Conservation (phyloP, 2,888 invertebrate genomes). For the Mythimna loreyi region DNA sequence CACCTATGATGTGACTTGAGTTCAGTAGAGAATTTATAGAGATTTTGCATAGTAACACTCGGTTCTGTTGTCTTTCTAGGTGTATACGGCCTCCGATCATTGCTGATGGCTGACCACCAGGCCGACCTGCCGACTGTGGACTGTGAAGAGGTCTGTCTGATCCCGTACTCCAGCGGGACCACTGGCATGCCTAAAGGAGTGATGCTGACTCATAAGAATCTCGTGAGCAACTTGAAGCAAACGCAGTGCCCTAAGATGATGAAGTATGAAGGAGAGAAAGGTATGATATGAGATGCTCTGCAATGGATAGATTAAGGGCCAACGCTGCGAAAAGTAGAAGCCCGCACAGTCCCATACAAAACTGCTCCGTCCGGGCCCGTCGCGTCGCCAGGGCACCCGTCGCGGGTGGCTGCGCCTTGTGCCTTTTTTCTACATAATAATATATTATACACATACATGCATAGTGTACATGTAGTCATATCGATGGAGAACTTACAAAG, state of each 20-base stretch:
- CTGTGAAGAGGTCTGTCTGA: slow-evolving; percentile 88
- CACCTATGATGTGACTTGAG: too few species aligned
- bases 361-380: too few species aligned
- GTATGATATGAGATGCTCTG: slow-evolving; percentile 55
- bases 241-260: slow-evolving; percentile 83
- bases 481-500: too few species aligned
- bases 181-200: slow-evolving; percentile 96
- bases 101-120: slow-evolving; percentile 84
- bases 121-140: slow-evolving; percentile 85
- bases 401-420: too few species aligned
- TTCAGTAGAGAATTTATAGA: too few species aligned
- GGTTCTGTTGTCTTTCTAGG: slow-evolving; percentile 71
- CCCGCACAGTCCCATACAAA: too few species aligned
- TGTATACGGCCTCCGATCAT: slow-evolving; percentile 84
- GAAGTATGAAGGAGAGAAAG: slow-evolving; percentile 84
- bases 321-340: too few species aligned
- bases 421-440: too few species aligned
- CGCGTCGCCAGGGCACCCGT: too few species aligned
- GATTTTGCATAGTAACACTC: not conserved
- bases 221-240: slow-evolving; percentile 91
- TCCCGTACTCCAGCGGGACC: slow-evolving; percentile 93
- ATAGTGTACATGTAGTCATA: too few species aligned
- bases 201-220: slow-evolving; percentile 93
- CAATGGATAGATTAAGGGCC: too few species aligned
- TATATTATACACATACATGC: too few species aligned